Evolutionary conservation across 2,113 vertebrate species (phyloP), one percentile per base, ranked within the genome.

Genomic region (Thymallus thymallus): DNA sequence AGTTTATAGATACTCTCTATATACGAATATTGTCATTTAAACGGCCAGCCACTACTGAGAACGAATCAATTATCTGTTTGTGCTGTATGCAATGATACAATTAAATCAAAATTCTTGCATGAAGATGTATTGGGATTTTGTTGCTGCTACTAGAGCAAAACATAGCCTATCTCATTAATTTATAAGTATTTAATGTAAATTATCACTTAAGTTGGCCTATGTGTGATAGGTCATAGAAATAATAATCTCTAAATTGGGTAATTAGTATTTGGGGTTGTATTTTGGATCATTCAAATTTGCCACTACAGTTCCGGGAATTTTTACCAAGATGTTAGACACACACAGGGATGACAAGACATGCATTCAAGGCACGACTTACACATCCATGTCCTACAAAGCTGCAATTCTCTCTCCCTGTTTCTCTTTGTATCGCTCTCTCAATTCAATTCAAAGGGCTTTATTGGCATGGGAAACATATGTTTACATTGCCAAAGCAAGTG

Each of bases 1-100:
- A 51, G 12, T 14, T 13, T 60, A n/a, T n/a, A 22, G n/a, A n/a
- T n/a, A 60, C 56, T 55, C 18, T 55, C 5, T 16, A n/a, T 3
- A 5, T 60, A 22, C n/a, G n/a, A n/a, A 60, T 60, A 60, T 60
- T 60, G 56, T 6, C 56, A 60, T n/a, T 2, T 60, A 60, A 60
- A 60, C 5, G 56, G n/a, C 56, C 56, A 60, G 16, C 56, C 68
- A 69, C 66, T 78, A 76, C 5, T 71, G 14, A 51, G 3, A 41
- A 71, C 29, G 1, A 61, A 64, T 29, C 62, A 14, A 14, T 64
- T 2, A 12, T 29, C 62, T 64, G 62, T 64, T 16, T 29, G 23
- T 16, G 62, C 62, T 64, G 23, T 55, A 55, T 26, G 24, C 24
- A 29, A 30, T 64, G 12, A 29, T 16, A 41, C 10, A 41, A 41